Evolutionary conservation across 2,797 vertebrate species (phyloP), one percentile per base, ranked within the genome.

Genomic region (Gobionotothen gibberifrons): DNA sequence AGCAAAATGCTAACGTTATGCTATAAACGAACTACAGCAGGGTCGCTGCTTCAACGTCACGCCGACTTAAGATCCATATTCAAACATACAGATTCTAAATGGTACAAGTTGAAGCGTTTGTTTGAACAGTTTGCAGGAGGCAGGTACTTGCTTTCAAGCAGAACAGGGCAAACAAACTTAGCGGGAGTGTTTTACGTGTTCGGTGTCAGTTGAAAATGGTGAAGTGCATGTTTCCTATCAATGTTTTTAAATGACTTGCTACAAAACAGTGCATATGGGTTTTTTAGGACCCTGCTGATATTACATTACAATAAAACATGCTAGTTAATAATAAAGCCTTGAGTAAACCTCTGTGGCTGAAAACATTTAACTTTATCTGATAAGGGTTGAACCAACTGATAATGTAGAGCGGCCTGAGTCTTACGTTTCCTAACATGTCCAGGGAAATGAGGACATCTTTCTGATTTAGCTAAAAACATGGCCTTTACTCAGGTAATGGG

Each of bases 301-400:
- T 5, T 22, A 26, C 26, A 26, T 26, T 6, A 36, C 8, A 36
- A 36, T 36, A 36, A 36, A 5, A 36, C 32, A 36, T 36, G 32
- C 32, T 9, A 42, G 12, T 43, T 19, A 1, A 13, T 19, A 29
- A 55, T 46, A 17, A 12, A 22, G 16, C 14, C 4, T 26, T 17
- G 2, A 46, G 26, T 32, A 19, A 29, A 21, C 19, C 62, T 57
- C 52, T 16, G 53, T 26, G 26, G 22, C 53, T 47, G 44, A 48
- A 46, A 57, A 49, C 14, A 46, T 6, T 40, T 17, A 51, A 16
- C 54, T 57, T 40, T 19, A 58, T 60, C 48, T 39, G 42, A 71
- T 7, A 15, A 47, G 32, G 22, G 7, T 1, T 54, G 3, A 32
- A 26, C 39, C 6, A 7, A 32, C 17, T 29, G 16, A 51, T n/a